Base-by-base conservation (phyloP, 2,888 invertebrate genomes). In the Lasioglossum vierecki region DNA sequence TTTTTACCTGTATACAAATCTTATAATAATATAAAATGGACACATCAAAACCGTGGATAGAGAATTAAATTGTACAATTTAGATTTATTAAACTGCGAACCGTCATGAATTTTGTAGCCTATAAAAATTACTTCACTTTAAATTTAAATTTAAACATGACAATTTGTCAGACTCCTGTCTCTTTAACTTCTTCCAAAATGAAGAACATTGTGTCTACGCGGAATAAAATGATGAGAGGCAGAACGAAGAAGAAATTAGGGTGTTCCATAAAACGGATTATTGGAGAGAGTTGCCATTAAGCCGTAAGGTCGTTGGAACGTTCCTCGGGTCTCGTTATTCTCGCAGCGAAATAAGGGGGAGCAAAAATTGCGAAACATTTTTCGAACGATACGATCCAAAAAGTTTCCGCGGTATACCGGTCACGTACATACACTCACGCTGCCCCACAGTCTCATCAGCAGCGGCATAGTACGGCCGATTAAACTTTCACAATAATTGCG, bases 401-500 rank as follows among this genome's bases (percentile, higher is more conserved):
- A 82, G 68, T 82, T 81, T 13, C 71, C 18, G 44, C 77, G 68
- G 77, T 85, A 80, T 70, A 80, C 66, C 80, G 73, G 77, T 53
- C 72, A 66, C 70, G 71, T 75, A 74, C 53, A 66, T 53, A 60
- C 41, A 44, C 39, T 18, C 39, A 22, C 18, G 2, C 63, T n/a
- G 63, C 63, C 30, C 53, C 49, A 79, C 57, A 81, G 85, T 85
- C 78, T 88, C 88, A 83, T 87, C 78, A 79, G 79, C 76, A 3
- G 68, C 70, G 75, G 80, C 77, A 80, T 85, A 82, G 76, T 85
- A 57, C 83, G 70, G 76, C 73, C 90, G 87, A 90, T 90, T 90
- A 90, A 90, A 87, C 83, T 80, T 84, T 83, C 82, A 87, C 84
- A 88, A 88, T 87, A 87, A 90, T 90, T 84, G 87, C 85, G 75